Base-by-base conservation (phyloP, 2,888 invertebrate genomes). In the Dorcus hopei region DNA sequence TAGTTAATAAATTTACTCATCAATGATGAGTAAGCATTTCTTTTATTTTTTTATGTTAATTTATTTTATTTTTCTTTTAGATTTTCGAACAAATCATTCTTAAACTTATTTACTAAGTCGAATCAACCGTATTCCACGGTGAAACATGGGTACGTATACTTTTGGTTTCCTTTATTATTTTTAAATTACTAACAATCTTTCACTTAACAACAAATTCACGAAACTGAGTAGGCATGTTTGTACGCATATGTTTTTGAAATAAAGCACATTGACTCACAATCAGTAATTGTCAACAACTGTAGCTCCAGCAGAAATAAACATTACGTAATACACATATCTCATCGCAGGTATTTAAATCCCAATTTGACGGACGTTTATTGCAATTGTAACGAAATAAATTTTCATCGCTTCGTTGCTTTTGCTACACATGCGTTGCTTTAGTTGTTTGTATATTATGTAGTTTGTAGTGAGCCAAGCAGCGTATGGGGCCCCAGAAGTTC, bases 31-130 rank as follows among this genome's bases (percentile, higher is more conserved):
- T 14, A 14, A 14, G 14, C 14, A 14, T 14, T 14, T 14, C 14
- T 14, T 61, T 65, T 19, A 19, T 19, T 65, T 65, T 48, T 63
- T 67, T 61, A 53, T 67, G 55, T 65, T 60, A 56, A 64, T 58
- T 75, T 73, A 74, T 75, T 77, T 70, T 73, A 77, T 74, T 72
- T 73, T 72, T 65, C 70, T 77, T 81, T 77, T 86, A 88, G 88
- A 85, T 86, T 87, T 79, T 86, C 86, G 53, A 85, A 87, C 77
- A 87, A 87, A 79, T 87, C 87, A 68, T 84, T 87, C 80, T 80
- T 87, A 80, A 87, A 87, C 80, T 82, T 87, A 77, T 85, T 85
- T 78, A 81, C 85, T 77, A 86, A 86, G 80, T 80, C 85, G 72
- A 82, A 83, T 73, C 85, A 81, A 77, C 82, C 83, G 72, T 81